Evolutionary conservation across 2,113 vertebrate species (phyloP).

Genomic region (Vulpes lagopus): DNA sequence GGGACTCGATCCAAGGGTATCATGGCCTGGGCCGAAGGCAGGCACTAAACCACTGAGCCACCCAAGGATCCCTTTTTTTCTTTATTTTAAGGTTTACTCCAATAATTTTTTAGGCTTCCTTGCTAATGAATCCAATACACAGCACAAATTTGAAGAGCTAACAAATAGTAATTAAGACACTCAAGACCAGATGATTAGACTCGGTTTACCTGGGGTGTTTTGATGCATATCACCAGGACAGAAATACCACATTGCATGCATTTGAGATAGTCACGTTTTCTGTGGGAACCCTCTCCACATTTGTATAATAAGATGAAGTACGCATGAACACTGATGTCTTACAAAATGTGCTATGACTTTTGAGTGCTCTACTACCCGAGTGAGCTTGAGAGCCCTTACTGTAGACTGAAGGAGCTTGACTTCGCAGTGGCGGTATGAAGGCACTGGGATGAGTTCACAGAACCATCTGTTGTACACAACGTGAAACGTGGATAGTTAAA

Average conservation of each 20-base stretch:
- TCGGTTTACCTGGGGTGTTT: neutral
- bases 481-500: neutral
- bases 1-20: too few species aligned
- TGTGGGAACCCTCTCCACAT: fast-evolving
- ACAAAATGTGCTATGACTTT: neutral
- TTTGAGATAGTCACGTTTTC: fast-evolving
- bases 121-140: neutral
- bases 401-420: neutral
- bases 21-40: too few species aligned
- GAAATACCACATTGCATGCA: neutral
- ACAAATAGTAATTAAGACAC: neutral
- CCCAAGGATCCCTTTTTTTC: too few species aligned
- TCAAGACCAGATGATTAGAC: too few species aligned
- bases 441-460: neutral
- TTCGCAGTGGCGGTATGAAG: neutral
- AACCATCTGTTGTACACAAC: neutral
- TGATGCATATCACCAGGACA: neutral
- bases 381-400: neutral
- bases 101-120: neutral
- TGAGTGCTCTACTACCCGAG: neutral
- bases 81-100: neutral
- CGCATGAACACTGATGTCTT: neutral
- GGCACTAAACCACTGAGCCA: too few species aligned
- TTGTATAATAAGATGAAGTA: neutral
- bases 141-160: neutral